Percentiles rank a stretch among this genome's conserved stretches.
phyloP scores from a whole-genome alignment of 2,113 vertebrate species.

The Bothrops jararaca region DNA sequence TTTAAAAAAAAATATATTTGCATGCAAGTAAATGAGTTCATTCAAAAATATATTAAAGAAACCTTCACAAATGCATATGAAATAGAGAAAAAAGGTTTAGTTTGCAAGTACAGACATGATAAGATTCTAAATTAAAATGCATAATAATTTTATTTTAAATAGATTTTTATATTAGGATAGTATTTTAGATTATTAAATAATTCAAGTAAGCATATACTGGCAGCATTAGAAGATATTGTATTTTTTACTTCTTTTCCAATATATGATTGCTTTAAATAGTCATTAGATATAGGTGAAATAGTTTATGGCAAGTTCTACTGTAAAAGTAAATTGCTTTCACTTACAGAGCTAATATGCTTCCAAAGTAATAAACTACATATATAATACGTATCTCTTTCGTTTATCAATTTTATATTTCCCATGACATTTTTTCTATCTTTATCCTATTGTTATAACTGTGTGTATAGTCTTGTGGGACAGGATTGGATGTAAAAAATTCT shows the following conservation, averaged over 20 bases:
- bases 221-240: slow-evolving; percentile 20
- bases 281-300: slow-evolving; percentile 20
- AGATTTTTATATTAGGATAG: background rate
- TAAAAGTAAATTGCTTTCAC: slow-evolving; percentile 10
- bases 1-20: slow-evolving; percentile 37
- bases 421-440: background rate
- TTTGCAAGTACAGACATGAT: slow-evolving; percentile 51
- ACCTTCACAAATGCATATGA: slow-evolving; percentile 41
- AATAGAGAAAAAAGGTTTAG: slow-evolving; percentile 45
- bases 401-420: background rate
- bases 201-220: slow-evolving; percentile 24
- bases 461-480: background rate
- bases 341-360: slow-evolving; percentile 14
- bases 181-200: background rate
- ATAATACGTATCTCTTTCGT: background rate
- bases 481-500: background rate
- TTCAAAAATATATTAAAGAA: slow-evolving; percentile 42
- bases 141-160: slow-evolving; percentile 55
- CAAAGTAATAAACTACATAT: background rate
- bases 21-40: slow-evolving; percentile 47
- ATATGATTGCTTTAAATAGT: slow-evolving; percentile 18
- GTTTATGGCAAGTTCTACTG: slow-evolving; percentile 3
- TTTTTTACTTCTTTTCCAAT: slow-evolving; percentile 23
- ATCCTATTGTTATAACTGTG: background rate
- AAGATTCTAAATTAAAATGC: slow-evolving; percentile 58